Conservation (phyloP, 2,797 vertebrate species). For the Alcedo quadribrachys region DNA sequence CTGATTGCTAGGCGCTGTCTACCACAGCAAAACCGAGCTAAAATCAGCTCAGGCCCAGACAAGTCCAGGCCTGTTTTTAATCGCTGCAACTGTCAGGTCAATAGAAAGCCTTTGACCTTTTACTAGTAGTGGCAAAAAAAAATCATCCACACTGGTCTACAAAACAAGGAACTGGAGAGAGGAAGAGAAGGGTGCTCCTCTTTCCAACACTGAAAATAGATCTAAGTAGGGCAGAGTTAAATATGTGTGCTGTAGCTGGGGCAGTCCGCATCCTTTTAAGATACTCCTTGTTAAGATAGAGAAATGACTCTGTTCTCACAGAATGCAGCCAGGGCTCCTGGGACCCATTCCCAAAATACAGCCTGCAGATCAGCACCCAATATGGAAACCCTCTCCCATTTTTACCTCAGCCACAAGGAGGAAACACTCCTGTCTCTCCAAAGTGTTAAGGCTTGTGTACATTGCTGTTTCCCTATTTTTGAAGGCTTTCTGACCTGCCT, state of each 20-base stretch:
- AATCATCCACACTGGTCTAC: accelerated
- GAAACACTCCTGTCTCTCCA: not conserved
- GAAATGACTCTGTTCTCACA: not conserved
- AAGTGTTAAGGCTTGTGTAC: not conserved
- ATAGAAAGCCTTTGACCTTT: not conserved
- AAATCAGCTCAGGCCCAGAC: not conserved
- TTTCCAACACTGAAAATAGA: not conserved
- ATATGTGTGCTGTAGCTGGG: not conserved
- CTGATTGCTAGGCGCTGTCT: not conserved
- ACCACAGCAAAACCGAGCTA: not conserved
- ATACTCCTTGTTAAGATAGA: not conserved
- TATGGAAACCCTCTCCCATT: not conserved
- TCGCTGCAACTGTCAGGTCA: not conserved
- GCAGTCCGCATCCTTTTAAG: not conserved
- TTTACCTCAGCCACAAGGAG: not conserved
- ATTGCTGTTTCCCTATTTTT: not conserved
- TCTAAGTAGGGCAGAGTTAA: not conserved
- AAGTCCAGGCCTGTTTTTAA: not conserved
- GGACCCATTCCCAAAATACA: not conserved
- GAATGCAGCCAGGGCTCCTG: not conserved
- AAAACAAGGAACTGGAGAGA: not conserved
- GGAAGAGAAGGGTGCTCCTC: not conserved
- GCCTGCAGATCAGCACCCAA: not conserved
- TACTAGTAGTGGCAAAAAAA: not conserved
- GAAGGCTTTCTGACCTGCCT: not conserved